Evolutionary conservation across 2,888 invertebrate species (phyloP), one percentile per base, ranked within the genome.

Genomic region (Cactoblastis cactorum): DNA sequence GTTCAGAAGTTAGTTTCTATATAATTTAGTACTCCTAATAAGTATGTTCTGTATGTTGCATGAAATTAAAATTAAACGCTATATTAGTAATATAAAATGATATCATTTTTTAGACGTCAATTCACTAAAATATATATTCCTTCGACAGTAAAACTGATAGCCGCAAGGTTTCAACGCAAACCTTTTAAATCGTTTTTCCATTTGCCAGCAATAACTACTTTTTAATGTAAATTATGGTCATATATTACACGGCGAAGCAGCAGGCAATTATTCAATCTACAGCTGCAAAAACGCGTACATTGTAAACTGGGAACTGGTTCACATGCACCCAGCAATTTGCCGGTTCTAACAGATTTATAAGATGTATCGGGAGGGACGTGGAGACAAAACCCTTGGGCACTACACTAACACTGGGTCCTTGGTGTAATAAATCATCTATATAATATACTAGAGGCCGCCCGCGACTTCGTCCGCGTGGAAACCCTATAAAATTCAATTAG

Each of bases 221-320:
- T 17, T 14, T 11, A 8, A 28, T 32, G 14, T 43, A 43, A 28
- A 43, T 28, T 11, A 32, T 11, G 28, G 28, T 28, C 43, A 15
- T 43, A 43, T 28, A 43, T 43, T 28, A 43, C 28, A 28, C 28
- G 24, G 28, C 28, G 15, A 28, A n/a, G 43, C 41, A 19, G 37
- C 39, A 8, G 15, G 43, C 43, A 43, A 43, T 43, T 43, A 43
- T 43, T 43, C 43, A 43, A 43, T 43, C 28, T 28, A 28, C 43
- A 43, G 28, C 43, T 43, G 43, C 43, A 28, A 32, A 41, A 28
- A 43, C 24, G 28, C 28, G 11, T 43, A 28, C 41, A 43, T 43
- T 32, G 43, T 28, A 28, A 1, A 28, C 12, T 43, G 11, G 8
- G 17, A 43, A 43, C 43, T 15, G 28, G 43, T 43, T 12, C 22